phyloP scores from a whole-genome alignment of 2,888 invertebrate genomes.

The Danaus chrysippus region DNA sequence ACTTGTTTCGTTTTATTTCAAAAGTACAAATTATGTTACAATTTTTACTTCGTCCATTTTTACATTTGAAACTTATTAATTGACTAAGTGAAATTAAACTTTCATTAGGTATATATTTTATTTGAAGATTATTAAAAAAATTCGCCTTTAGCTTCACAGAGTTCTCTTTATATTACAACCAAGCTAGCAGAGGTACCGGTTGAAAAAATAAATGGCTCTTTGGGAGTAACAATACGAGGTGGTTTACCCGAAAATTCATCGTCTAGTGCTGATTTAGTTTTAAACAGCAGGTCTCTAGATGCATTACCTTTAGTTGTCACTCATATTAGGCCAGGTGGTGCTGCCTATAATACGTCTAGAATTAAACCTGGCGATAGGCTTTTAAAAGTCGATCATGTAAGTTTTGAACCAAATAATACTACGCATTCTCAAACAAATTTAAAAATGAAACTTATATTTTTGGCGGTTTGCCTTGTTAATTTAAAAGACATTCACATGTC shows the following conservation, averaged over 20 bases:
- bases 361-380: slow-evolving; percentile 94
- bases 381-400: slow-evolving; percentile 89
- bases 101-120: background rate
- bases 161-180: slow-evolving; percentile 85
- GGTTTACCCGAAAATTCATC: slow-evolving; percentile 80
- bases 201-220: slow-evolving; percentile 89
- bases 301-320: slow-evolving; percentile 91
- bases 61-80: background rate
- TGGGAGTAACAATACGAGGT: slow-evolving; percentile 94
- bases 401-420: slow-evolving; percentile 36
- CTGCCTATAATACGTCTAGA: slow-evolving; percentile 93
- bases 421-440: too few relatives aligned
- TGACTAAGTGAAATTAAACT: background rate
- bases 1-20: background rate
- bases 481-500: too few relatives aligned
- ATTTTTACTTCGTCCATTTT: background rate
- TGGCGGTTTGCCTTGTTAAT: too few relatives aligned
- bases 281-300: slow-evolving; percentile 77
- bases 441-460: too few relatives aligned
- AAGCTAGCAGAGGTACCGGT: slow-evolving; percentile 89
- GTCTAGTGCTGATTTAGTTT: slow-evolving; percentile 79
- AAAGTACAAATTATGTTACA: background rate
- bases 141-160: slow-evolving; percentile 79
- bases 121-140: background rate
- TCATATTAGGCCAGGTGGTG: slow-evolving; percentile 91